Evolutionary conservation across 2,888 invertebrate genomes (phyloP), one percentile per base, ranked within the genome.

Genomic region (Spilosoma lubricipeda): DNA sequence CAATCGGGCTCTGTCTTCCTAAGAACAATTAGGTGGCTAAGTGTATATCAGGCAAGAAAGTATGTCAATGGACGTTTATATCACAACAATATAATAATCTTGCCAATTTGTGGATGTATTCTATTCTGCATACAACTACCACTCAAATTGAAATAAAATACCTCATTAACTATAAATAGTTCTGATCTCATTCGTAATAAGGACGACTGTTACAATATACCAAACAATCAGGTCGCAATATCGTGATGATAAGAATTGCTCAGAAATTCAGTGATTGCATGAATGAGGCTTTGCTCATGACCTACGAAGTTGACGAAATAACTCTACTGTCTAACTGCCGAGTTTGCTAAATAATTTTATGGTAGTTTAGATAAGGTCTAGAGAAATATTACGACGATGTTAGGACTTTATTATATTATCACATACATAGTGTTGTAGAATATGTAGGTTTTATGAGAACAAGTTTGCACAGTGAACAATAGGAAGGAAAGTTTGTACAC

Each of bases 91-190:
- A 30, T 59, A 15, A 27, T 30, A 59, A 59, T 59, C 13, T 15
- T 9, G 4, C 15, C 59, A 59, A 59, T 27, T 30, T 59, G 59
- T 59, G 59, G 27, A 8, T 15, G 15, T 27, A 59, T 59, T 59
- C 59, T 30, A 59, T 27, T 59, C 13, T 59, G 59, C 27, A 27
- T 59, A 59, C 15, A 13, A 3, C 27, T 27, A 59, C 59, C 59
- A n/a, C 56, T 56, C 30, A 27, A 59, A 59, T 59, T 59, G 59
- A 59, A 59, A 59, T 59, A 59, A 5, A 59, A 59, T 59, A 59
- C 59, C 59, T 59, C 59, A 59, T 59, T 59, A 59, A 13, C 65
- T 65, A 36, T 36, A 33, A 65, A 39, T 59, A 59, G 59, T 27
- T 59, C 27, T 59, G 59, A 59, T 59, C 59, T 59, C 59, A 59